Percentiles rank a stretch among this genome's conserved stretches.
Conservation (phyloP, 2,888 invertebrate species). For the Stegana nigrithorax region DNA sequence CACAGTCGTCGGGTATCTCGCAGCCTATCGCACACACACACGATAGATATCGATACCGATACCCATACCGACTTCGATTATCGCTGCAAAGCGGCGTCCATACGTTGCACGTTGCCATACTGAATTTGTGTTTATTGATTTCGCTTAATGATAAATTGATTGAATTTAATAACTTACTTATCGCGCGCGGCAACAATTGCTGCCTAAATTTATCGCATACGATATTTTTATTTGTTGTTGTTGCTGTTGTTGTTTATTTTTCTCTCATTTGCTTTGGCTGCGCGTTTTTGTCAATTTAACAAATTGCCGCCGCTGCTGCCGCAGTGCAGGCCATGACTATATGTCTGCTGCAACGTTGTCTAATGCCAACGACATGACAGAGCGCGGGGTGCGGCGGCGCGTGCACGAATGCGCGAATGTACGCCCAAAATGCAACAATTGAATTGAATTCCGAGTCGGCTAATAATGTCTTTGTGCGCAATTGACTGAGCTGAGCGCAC, state of each 20-base stretch:
- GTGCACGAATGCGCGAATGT: neutral
- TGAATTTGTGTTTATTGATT: constrained; percentile 60
- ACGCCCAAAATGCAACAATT: constrained; percentile 29
- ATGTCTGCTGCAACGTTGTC: neutral
- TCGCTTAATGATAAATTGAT: constrained; percentile 29
- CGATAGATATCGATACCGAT: too few species aligned
- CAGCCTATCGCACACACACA: too few species aligned
- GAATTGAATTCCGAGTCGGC: constrained; percentile 56
- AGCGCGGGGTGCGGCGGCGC: neutral
- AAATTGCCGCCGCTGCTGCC: constrained; percentile 45
- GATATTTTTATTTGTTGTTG: neutral
- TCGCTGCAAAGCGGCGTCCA: too few species aligned
- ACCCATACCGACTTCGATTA: too few species aligned
- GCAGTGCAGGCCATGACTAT: neutral
- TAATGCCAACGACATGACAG: neutral
- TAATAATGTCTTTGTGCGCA: constrained; percentile 60
- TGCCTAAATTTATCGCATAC: neutral
- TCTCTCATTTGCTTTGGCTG: neutral
- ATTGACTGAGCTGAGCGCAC: constrained; percentile 41
- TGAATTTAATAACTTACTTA: constrained; percentile 25
- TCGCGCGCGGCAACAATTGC: neutral
- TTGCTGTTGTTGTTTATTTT: neutral
- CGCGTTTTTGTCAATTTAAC: constrained; percentile 59
- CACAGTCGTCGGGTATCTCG: too few species aligned
- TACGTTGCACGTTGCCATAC: too few species aligned